phyloP scores from a whole-genome alignment of 2,888 invertebrate species.

The Chouioia cunea region DNA sequence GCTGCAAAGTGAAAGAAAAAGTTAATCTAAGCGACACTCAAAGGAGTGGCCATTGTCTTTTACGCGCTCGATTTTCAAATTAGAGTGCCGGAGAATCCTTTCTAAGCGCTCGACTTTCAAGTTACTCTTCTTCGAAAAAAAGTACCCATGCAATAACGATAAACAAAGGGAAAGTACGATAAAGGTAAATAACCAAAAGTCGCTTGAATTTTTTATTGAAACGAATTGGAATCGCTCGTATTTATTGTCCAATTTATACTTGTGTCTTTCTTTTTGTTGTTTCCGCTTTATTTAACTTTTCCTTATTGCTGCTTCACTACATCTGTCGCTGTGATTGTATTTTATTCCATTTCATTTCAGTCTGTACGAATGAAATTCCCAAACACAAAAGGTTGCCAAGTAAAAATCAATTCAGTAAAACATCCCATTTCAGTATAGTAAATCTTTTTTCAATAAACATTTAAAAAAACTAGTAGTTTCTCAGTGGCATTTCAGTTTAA shows the following conservation, averaged over 20 bases:
- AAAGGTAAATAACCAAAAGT: not conserved
- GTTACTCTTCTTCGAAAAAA: not conserved
- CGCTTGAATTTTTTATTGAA: slow-evolving; percentile 21
- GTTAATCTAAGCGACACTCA: slow-evolving; percentile 10
- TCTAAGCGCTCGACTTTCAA: not conserved
- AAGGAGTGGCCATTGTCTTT: slow-evolving; percentile 13
- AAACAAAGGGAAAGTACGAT: slow-evolving; percentile 3
- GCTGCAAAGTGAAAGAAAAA: slow-evolving; percentile 23
- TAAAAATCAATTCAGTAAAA: not conserved
- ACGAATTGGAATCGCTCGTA: slow-evolving; percentile 28
- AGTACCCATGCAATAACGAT: not conserved
- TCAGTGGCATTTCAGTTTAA: too few relatives aligned
- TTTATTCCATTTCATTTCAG: not conserved
- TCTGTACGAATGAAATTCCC: not conserved
- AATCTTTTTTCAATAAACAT: not conserved
- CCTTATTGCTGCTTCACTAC: slow-evolving; percentile 16
- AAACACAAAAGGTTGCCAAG: not conserved
- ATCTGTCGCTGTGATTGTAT: slow-evolving; percentile 4
- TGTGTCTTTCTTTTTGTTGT: not conserved
- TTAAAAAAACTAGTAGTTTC: too few relatives aligned
- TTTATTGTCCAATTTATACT: slow-evolving; percentile 34
- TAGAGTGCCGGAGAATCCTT: slow-evolving; percentile 5
- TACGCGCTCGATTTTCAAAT: slow-evolving; percentile 27
- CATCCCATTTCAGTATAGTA: not conserved
- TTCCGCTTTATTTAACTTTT: slow-evolving; percentile 18